Base-by-base conservation (phyloP, 1,140 invertebrate species). In the Diprion similis region DNA sequence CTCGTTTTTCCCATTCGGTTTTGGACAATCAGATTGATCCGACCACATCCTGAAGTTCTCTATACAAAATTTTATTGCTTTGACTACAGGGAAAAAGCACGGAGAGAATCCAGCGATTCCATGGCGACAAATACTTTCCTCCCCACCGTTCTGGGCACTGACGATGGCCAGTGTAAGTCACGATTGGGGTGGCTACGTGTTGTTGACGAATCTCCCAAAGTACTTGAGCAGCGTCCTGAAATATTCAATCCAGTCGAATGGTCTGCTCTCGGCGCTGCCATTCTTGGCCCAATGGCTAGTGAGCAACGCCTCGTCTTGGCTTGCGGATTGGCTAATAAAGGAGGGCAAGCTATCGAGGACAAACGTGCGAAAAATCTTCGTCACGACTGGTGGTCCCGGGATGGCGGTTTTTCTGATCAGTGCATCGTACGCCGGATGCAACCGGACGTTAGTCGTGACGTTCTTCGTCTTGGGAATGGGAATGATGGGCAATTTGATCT, bases 151-250 rank as follows among this genome's bases (percentile, higher is more conserved):
- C 67, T 93, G 92, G 90, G 93, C 93, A 0, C 83, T 94, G 46
- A 86, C 94, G 1, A 88, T 89, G 73, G 92, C 94, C 48, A 59
- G 89, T 77, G 89, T 95, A 80, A 94, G 94, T 59, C 94, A 96
- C 85, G 95, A 97, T 86, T 98, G 95, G 95, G 95, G 94, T 46
- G 95, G 96, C 83, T 97, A 96, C 82, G 97, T 95, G 11, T 93
- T 97, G 89, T 91, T 97, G 0, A 96, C 95, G 8, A 94, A 96
- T 84, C 87, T 98, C 45, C 96, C 96, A 4, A 95, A 94, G 90
- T 98, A 96, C 85, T 94, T 98, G 92, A 92, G 92, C 71, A 92
- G 94, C 83, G 93, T 97, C 8, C 86, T 98, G 10, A 91, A 95
- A 81, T 96, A 95, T 84, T 92, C 95, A 77, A 94, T 97, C 65